Evolutionary conservation across 1,140 invertebrate species (phyloP), one percentile per base, ranked within the genome.

Genomic region (Meloidogyne chitwoodi): DNA sequence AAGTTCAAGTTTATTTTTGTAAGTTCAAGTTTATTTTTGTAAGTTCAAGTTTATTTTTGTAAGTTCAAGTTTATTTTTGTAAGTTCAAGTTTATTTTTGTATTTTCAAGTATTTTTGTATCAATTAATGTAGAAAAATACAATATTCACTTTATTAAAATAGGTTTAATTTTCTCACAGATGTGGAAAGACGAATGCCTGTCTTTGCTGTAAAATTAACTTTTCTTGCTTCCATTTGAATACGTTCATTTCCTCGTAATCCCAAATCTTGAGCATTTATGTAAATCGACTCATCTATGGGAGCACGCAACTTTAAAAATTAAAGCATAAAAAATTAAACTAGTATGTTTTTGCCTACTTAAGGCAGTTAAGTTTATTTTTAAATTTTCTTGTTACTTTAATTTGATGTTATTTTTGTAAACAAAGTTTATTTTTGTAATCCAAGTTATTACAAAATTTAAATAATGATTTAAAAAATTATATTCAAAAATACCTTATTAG

Each of bases 181-280:
- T 24, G 82, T 83, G 31, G 84, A 86, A 1, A 83, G 22, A 41
- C 29, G 24, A 26, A 83, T 62, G 0, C 41, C 62, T 3, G 81
- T 86, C 19, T 72, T 65, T 31, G 83, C 82, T 48, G 68, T 84
- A n/a, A 64, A 69, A 64, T 85, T 83, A 56, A 83, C 44, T 11
- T 38, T 27, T 44, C 75, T 77, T 14, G 81, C 48, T 22, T 83
- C 84, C 48, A 81, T 65, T 38, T 75, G 56, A 14, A 83, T 77
- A 6, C 83, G 79, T 79, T 83, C 81, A 68, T 83, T 83, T 29
- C 82, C 82, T 41, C 82, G 63, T 24, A 83, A 31, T 56, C 63
- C 82, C 5, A 83, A 68, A 72, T 83, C 84, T 62, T 83, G 80
- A 4, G 56, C 77, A 11, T 68, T 31, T 31, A 85, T 75, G 6